Base-by-base conservation (phyloP, 2,888 invertebrate genomes). In the Gandaritis pyraliata region DNA sequence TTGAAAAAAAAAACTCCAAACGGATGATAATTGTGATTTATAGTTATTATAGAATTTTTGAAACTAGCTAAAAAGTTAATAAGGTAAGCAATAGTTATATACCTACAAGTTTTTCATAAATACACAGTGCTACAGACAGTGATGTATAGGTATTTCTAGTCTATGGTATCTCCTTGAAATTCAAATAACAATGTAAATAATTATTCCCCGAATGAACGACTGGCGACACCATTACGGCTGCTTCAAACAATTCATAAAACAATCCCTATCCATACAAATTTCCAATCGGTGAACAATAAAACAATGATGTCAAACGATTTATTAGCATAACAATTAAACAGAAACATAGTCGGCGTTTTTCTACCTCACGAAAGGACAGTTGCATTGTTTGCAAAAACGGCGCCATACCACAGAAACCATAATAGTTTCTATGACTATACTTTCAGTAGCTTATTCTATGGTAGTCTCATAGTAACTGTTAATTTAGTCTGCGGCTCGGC, bases 321-420 rank as follows among this genome's bases (percentile, higher is more conserved):
- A 82, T 84, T 84, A 78, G 78, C 85, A 86, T 82, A 84, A 85
- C 86, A 87, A 86, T 87, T 85, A 86, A 64, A 84, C 83, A 81
- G 83, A 49, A 54, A 48, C 48, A 33, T 30, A 15, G 54, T 80
- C 79, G 79, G 76, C 78, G 74, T 79, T 86, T 87, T 86, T 80
- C 78, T 78, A 79, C 77, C 75, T 71, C 74, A 72, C 72, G 73
- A 81, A 81, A 79, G 80, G 84, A 82, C 81, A 73, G 64, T 55
- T 75, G 84, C 85, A 88, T 90, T 91, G 90, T 91, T 87, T 84
- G 86, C 81, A 80, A 82, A 80, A 80, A 74, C 75, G 83, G 52
- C 58, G 52, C 83, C 78, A 73, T 72, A 68, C 41, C 61, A 66
- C 63, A 48, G 62, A 62, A 57, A 47, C 48, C 12, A 43, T 39